These are phyloP conservation scores for Sapajus apella DNA, from an alignment of 2,113 vertebrate genomes.

Conservation along the genomic window DNA sequence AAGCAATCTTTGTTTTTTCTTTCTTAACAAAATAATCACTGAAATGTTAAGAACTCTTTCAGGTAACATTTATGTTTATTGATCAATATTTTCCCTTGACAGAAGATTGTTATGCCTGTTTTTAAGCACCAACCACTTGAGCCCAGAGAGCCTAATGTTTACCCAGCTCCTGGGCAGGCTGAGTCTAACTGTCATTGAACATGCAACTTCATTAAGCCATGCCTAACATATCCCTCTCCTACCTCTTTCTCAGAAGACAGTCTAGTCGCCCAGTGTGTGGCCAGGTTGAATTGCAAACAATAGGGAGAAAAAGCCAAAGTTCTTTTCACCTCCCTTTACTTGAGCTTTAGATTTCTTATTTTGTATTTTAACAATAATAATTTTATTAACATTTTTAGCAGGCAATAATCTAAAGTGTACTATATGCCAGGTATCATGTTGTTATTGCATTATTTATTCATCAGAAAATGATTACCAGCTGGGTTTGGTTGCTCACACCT, in stretches of 20 bases:
- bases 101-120: neutral
- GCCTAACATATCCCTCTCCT: neutral
- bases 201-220: neutral
- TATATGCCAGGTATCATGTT: neutral
- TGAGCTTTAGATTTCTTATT: neutral
- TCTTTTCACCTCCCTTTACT: neutral
- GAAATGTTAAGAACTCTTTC: neutral
- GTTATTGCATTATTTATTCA: neutral
- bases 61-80: neutral
- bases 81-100: neutral
- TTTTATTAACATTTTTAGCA: neutral
- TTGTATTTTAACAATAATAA: neutral
- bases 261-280: neutral
- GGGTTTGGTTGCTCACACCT: too few relatives aligned
- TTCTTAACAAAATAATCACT: neutral
- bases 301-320: neutral
- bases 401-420: neutral
- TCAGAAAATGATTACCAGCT: neutral
- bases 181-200: neutral
- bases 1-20: neutral
- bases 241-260: neutral
- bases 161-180: neutral
- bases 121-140: neutral
- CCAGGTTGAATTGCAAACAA: neutral
- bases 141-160: neutral